Percentiles rank a stretch among this genome's conserved stretches.
Evolutionary conservation across 2,113 vertebrate genomes (phyloP).

Genomic region (Zonotrichia leucophrys): DNA sequence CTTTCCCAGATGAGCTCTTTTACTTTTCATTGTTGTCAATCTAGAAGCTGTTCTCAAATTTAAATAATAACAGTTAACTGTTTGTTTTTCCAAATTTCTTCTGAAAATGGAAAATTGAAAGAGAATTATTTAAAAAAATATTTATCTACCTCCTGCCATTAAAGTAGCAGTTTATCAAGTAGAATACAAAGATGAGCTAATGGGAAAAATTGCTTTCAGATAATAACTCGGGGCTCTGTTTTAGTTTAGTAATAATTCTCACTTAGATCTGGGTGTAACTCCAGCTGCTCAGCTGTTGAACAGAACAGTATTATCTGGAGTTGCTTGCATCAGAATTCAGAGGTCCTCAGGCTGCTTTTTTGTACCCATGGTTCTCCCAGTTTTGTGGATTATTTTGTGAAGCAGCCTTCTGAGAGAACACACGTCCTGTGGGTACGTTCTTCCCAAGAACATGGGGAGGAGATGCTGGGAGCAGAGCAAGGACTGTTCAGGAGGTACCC

Average conservation of each 20-base stretch:
- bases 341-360: neutral
- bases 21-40: neutral
- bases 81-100: neutral
- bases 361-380: neutral
- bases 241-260: neutral
- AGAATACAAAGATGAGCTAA: neutral
- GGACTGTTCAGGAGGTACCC: neutral
- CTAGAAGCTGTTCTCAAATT: neutral
- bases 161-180: neutral
- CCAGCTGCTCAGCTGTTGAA: neutral
- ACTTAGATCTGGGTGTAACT: neutral
- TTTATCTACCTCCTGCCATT: neutral
- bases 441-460: neutral
- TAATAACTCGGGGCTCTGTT: neutral
- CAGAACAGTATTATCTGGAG: neutral
- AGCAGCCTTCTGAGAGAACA: neutral
- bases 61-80: neutral
- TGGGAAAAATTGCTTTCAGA: neutral
- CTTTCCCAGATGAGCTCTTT: neutral
- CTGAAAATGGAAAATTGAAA: neutral
- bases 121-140: neutral
- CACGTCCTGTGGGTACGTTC: accelerated
- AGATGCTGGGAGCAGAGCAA: neutral
- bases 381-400: neutral
- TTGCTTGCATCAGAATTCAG: neutral